Evolutionary conservation across 2,113 vertebrate species (phyloP), one percentile per base, ranked within the genome.

Genomic region (Prolemur simus): DNA sequence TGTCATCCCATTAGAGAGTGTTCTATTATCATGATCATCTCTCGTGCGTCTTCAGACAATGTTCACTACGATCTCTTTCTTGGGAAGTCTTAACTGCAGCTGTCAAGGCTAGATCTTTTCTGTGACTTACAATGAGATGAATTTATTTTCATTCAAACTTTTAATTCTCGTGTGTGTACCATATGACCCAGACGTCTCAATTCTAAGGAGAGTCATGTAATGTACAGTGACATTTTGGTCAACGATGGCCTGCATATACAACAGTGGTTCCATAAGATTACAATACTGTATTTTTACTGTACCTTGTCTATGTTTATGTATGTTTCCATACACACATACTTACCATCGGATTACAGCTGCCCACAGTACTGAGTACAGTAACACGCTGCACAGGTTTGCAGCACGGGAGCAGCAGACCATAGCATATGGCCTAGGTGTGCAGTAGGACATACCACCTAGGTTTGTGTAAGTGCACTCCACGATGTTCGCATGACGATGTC

Each of bases 1-100:
- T 91, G 92, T 96, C 97, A 92, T 88, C 83, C 93, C 27, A 60
- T 95, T 94, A 92, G n/a, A n/a, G 69, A 94, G 85, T 37, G 58
- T 45, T 80, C 97, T 81, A 74, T 78, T 89, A 92, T 74, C 96
- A 20, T 1, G 5, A 47, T 25, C 94, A 73, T 83, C 84, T 88
- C 91, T 13, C 47, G 0, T 37, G 58, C 47, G 63, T 77, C 93
- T 81, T 93, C 64, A 21, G 45, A 93, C 66, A 42, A 73, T 5
- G 39, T 58, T 34, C 45, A 21, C 95, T 49, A 47, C 23, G 0
- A 9, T 27, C 94, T 96, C 77, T 82, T 56, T 34, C 73, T 83
- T 42, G 14, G 13, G 9, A 64, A 78, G 71, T 76, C 69, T 69
- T 58, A 71, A 87, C 78, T 66, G 82, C 52, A 74, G 91, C 90